Percentiles rank a stretch among this genome's conserved stretches.
phyloP scores from a whole-genome alignment of 2,888 invertebrate species.

The Heliconius aoede region DNA sequence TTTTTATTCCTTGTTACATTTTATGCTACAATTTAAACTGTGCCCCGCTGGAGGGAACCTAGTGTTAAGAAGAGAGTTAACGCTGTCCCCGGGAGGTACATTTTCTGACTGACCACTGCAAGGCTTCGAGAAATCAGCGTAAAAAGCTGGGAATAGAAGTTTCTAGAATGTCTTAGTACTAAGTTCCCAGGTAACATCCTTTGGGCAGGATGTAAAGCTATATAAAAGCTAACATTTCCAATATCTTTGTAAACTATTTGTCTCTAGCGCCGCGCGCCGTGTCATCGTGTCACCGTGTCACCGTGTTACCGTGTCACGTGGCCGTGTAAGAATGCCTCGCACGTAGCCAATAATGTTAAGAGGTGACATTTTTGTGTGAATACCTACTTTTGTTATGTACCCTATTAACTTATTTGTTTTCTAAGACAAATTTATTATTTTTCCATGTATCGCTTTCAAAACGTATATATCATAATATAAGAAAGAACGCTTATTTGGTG shows the following conservation, averaged over 20 bases:
- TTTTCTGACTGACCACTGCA: too few relatives aligned
- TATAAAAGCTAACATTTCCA: neutral
- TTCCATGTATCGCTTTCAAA: neutral
- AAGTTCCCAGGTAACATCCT: neutral
- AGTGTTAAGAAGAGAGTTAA: too few relatives aligned
- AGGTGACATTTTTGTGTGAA: conserved; percentile 29
- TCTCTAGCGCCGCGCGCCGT: neutral
- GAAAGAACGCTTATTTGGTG: too few relatives aligned
- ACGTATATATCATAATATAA: neutral
- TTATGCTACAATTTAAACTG: neutral
- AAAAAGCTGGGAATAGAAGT: neutral
- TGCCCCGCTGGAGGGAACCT: neutral
- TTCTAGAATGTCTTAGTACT: too few relatives aligned
- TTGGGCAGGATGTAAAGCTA: too few relatives aligned
- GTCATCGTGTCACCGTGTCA: too few relatives aligned
- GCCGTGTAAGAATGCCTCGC: conserved; percentile 23
- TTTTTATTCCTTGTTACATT: conserved; percentile 3
- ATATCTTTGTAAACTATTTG: conserved; percentile 25
- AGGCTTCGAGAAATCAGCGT: neutral
- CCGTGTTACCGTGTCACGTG: too few relatives aligned
- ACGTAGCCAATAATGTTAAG: conserved; percentile 31
- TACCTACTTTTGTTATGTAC: conserved; percentile 16
- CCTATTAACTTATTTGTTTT: conserved; percentile 23
- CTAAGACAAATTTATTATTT: neutral
- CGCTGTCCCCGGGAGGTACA: too few relatives aligned